Conservation (phyloP, 2,113 vertebrate species). For the Sceloporus undulatus region DNA sequence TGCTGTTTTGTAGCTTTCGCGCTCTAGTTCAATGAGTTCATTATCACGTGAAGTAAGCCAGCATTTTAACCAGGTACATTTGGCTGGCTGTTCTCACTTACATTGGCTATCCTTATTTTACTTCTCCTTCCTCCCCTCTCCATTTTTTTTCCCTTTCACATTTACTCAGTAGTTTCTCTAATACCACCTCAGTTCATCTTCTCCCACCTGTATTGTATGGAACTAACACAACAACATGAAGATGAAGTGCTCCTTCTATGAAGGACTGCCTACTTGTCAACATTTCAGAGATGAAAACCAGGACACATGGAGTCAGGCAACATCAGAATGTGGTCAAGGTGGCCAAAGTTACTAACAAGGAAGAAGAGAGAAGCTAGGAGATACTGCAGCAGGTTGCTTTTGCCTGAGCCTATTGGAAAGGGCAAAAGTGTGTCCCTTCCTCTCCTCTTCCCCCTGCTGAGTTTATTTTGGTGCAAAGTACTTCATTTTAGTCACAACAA, state of each 20-base stretch:
- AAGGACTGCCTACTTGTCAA: no score
- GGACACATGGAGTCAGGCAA: no score
- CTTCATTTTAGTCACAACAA: no score
- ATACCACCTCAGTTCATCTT: conserved; percentile 52
- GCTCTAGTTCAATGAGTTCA: conserved; percentile 98
- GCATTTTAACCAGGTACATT: conserved; percentile 96
- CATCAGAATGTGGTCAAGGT: no score
- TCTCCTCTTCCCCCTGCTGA: no score
- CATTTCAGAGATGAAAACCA: no score
- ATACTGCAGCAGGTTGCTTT: no score
- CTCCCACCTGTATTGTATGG: conserved; percentile 29
- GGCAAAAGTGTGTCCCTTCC: no score
- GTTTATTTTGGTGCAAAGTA: no score
- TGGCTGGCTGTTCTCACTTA: conserved; percentile 78
- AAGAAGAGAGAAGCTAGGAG: no score
- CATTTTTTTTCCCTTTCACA: conserved; percentile 35
- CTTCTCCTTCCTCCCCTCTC: not conserved
- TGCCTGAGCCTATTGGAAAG: no score
- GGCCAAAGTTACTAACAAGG: no score
- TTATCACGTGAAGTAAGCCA: conserved; percentile 98
- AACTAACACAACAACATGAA: conserved; percentile 2
- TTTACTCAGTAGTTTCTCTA: conserved; percentile 30
- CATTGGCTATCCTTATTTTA: not conserved
- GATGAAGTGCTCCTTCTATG: conserved; percentile 65
- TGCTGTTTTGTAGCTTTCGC: conserved; percentile 93